phyloP scores from a whole-genome alignment of 2,113 vertebrate genomes.

The Phylloscopus trochilus region DNA sequence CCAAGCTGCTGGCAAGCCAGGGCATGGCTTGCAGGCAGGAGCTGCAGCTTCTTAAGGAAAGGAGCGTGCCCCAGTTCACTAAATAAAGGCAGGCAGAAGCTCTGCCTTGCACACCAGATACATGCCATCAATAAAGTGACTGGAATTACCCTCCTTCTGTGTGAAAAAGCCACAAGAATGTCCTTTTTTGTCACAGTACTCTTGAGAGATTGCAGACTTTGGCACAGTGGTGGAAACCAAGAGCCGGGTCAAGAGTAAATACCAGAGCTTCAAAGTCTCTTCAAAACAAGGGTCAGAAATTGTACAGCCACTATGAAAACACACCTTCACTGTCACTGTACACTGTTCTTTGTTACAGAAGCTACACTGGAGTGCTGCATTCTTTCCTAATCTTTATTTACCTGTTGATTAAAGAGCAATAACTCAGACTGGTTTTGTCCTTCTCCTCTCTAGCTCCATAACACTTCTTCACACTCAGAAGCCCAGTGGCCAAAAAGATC shows the following conservation, averaged over 20 bases:
- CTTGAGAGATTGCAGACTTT: not conserved
- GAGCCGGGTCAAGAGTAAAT: not conserved
- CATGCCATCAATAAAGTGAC: not conserved
- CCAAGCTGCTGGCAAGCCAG: not conserved
- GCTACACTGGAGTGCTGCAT: not conserved
- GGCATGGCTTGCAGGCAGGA: not conserved
- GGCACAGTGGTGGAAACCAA: not conserved
- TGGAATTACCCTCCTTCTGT: not conserved
- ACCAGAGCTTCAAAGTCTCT: not conserved
- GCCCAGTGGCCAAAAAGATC: not conserved
- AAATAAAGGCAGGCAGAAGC: not conserved
- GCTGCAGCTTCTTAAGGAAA: not conserved
- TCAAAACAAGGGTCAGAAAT: not conserved
- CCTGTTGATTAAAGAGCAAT: not conserved
- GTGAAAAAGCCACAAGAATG: not conserved
- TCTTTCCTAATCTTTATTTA: not conserved
- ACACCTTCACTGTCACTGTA: not conserved
- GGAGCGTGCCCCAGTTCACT: not conserved
- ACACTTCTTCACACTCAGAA: not conserved
- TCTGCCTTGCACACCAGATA: not conserved
- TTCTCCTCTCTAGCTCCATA: not conserved
- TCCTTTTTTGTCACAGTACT: not conserved
- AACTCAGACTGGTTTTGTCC: not conserved
- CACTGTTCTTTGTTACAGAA: not conserved
- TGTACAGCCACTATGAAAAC: not conserved